Base-by-base conservation (phyloP, 1,140 invertebrate species). In the Aphaenogaster ashmeadi region DNA sequence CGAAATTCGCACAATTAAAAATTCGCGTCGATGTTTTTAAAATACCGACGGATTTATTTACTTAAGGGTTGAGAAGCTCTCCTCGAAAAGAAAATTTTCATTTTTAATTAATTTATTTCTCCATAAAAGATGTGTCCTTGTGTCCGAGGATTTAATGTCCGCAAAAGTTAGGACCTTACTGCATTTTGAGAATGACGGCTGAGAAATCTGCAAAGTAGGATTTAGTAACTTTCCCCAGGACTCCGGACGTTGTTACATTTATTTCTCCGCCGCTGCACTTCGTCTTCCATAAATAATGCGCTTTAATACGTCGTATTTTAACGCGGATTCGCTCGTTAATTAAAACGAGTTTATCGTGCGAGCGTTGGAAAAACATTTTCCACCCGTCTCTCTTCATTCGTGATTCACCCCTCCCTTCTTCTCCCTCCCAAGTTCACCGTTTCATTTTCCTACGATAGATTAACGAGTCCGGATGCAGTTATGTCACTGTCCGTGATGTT, bases 251-350 rank as follows among this genome's bases (percentile, higher is more conserved):
- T 74, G 80, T 84, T 84, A 74, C 33, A 60, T 84, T 84, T 84
- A 84, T 75, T 84, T 75, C 41, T 47, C 69, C 54, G 80, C 36
- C 47, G 54, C 69, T 74, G 56, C 44, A 74, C 33, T 60, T 21
- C 21, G 80, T 74, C 80, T 84, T 60, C 56, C 67, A 67, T 84
- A 84, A 84, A 84, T 84, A 84, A 84, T 84, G 69, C 54, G 80
- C 80, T 84, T 84, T 84, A 84, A 84, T 84, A 75, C 69, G 69
- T 75, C 80, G 80, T 84, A 84, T 84, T 84, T 75, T 84, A 84
- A 74, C 69, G 69, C 54, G 27, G 69, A 60, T 84, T 27, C 69
- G 69, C 69, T 84, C 69, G 80, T 75, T 84, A 84, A 84, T 84
- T 75, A 75, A 84, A 84, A 84, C 44, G 56, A 84, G 69, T 84